Percentiles rank a stretch among this genome's conserved stretches.
These are phyloP conservation scores for Coracopsis vasa DNA, from an alignment of 2,113 vertebrate species.

Conservation along the genomic window DNA sequence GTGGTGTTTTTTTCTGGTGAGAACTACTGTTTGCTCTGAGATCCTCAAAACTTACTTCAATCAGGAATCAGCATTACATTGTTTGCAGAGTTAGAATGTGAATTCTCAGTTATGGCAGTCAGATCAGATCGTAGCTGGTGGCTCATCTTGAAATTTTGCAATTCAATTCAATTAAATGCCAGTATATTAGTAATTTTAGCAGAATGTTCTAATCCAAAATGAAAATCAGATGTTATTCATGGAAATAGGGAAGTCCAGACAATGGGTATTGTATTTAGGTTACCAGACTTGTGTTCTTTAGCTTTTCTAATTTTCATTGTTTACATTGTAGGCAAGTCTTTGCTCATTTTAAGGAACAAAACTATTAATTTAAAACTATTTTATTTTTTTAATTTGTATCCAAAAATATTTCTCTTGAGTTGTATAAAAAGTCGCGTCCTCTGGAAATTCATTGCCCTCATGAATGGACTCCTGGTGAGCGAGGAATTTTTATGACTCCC, in stretches of 20 bases:
- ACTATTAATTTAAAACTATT: background rate
- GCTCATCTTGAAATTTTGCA: constrained; percentile 27
- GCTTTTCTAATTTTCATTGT: constrained; percentile 14
- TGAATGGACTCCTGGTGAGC: background rate
- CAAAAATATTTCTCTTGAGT: constrained; percentile 36
- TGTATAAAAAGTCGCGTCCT: background rate
- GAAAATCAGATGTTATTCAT: constrained; percentile 69
- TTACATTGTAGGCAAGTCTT: constrained; percentile 27
- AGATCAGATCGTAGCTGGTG: background rate
- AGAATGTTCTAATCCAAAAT: constrained; percentile 62
- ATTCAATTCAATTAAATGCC: constrained; percentile 34
- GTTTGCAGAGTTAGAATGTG: background rate
- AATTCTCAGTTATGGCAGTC: background rate
- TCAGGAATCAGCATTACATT: background rate
- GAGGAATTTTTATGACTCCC: constrained; percentile 40
- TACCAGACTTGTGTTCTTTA: background rate
- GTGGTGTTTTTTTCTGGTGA: background rate
- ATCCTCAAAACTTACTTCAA: constrained; percentile 20
- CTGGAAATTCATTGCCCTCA: constrained; percentile 9
- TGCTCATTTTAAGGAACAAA: constrained; percentile 8
- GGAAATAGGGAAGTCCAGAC: constrained; percentile 36
- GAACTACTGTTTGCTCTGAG: constrained; percentile 56
- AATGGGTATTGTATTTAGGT: constrained; percentile 58
- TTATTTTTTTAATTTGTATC: background rate
- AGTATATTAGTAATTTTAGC: constrained; percentile 60